These are phyloP conservation scores for Acanthochromis polyacanthus DNA, from an alignment of 2,113 vertebrate species.

Conservation along the genomic window DNA sequence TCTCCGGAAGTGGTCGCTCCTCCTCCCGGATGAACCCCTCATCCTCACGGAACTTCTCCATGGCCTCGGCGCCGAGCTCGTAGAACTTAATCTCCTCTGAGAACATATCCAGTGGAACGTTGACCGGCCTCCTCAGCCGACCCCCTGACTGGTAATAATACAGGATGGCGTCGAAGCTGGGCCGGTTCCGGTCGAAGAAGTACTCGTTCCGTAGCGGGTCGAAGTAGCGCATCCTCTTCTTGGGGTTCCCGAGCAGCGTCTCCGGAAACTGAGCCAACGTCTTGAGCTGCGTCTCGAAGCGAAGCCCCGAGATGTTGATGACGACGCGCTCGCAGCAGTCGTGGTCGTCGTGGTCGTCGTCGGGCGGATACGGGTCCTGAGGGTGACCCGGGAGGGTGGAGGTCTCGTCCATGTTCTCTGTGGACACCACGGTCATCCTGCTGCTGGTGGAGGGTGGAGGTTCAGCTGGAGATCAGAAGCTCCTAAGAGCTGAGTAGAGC, in stretches of 20 bases:
- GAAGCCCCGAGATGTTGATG: constrained; percentile 97
- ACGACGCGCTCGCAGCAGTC: constrained; percentile 98
- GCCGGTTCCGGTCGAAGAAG: constrained; percentile 97
- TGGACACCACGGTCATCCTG: constrained; percentile 97
- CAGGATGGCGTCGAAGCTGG: constrained; percentile 97
- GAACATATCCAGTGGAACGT: constrained; percentile 99
- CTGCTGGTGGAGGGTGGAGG: constrained; percentile 41
- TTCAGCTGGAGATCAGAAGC: constrained; percentile 44
- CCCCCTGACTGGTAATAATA: constrained; percentile 99
- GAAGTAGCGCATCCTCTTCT: constrained; percentile 98
- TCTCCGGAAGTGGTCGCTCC: constrained; percentile 94
- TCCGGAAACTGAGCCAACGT: constrained; percentile 97
- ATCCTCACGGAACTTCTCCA: constrained; percentile 98
- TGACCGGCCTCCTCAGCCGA: constrained; percentile 93
- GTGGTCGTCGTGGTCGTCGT: constrained; percentile 93
- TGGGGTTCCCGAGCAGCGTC: constrained; percentile 96
- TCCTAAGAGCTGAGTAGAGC: constrained; percentile 67
- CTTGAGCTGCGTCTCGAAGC: constrained; percentile 98
- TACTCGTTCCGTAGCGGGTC: constrained; percentile 97
- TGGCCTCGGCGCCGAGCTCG: constrained; percentile 96
- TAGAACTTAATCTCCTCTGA: constrained; percentile 99
- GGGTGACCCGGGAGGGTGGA: constrained; percentile 94
- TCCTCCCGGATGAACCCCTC: constrained; percentile 98
- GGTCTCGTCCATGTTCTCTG: constrained; percentile 95
- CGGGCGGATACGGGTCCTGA: constrained; percentile 92